phyloP scores from a whole-genome alignment of 2,113 vertebrate species.

The Papio anubis region DNA sequence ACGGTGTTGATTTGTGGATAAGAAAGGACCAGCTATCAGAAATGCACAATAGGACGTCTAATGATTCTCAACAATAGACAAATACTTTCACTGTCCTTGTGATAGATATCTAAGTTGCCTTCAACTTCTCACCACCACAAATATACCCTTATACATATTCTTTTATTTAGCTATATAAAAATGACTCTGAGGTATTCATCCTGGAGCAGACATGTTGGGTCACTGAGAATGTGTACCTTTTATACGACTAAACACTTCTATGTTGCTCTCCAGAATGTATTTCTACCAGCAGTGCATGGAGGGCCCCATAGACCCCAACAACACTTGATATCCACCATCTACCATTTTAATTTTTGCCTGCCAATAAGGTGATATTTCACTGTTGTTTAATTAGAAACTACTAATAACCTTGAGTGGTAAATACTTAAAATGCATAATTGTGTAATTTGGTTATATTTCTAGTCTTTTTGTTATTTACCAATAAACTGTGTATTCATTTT shows the following conservation, averaged over 20 bases:
- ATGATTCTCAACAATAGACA: background rate
- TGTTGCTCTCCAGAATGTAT: background rate
- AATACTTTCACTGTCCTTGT: background rate
- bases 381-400: slow-evolving; percentile 3
- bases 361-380: background rate
- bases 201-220: background rate
- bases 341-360: background rate
- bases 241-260: background rate
- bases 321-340: background rate
- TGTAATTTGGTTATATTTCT: background rate
- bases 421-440: background rate
- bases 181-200: background rate
- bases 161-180: background rate
- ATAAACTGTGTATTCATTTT: background rate
- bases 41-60: background rate
- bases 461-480: background rate
- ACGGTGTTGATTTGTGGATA: background rate
- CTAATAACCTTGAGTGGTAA: background rate
- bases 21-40: background rate
- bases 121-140: background rate
- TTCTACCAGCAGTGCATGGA: background rate
- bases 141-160: background rate
- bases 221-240: background rate
- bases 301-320: background rate
- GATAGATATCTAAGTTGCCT: background rate